These are phyloP conservation scores for Desmophyllum pertusum DNA, from an alignment of 92 coral and sea anemone genomes.

Conservation along the genomic window DNA sequence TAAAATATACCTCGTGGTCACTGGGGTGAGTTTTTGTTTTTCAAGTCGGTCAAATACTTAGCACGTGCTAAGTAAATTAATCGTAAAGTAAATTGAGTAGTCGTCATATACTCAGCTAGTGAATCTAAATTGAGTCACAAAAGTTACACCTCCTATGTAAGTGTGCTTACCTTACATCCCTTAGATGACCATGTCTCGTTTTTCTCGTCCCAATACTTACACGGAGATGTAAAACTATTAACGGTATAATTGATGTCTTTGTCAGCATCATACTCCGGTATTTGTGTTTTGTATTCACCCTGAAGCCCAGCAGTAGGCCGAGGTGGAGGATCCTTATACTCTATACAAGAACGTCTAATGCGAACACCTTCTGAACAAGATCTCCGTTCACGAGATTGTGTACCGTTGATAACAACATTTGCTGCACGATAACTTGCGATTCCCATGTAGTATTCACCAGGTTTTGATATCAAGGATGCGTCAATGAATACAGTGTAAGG, in stretches of 20 bases:
- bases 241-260: constrained; percentile 50
- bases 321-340: constrained; percentile 69
- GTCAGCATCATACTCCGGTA: constrained; percentile 43
- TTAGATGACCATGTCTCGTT: constrained; percentile 53
- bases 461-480: constrained; percentile 3
- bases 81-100: too few relatives aligned
- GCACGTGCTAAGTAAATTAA: too few relatives aligned
- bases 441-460: constrained; percentile 56
- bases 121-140: too few relatives aligned
- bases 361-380: constrained; percentile 56
- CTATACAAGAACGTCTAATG: constrained; percentile 56
- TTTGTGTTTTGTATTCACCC: constrained; percentile 15
- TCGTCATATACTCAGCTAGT: too few relatives aligned
- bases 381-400: constrained; percentile 39
- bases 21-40: too few relatives aligned
- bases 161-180: constrained; percentile 63
- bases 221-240: constrained; percentile 56
- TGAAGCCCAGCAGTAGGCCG: constrained; percentile 44
- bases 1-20: too few relatives aligned
- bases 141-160: neutral
- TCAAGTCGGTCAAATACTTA: too few relatives aligned
- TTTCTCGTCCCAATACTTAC: constrained; percentile 64
- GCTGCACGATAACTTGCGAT: neutral
- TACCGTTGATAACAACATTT: neutral
- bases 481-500: constrained; percentile 46